Evolutionary conservation across 2,797 vertebrate genomes (phyloP), one percentile per base, ranked within the genome.

Genomic region (Xenopus petersii): DNA sequence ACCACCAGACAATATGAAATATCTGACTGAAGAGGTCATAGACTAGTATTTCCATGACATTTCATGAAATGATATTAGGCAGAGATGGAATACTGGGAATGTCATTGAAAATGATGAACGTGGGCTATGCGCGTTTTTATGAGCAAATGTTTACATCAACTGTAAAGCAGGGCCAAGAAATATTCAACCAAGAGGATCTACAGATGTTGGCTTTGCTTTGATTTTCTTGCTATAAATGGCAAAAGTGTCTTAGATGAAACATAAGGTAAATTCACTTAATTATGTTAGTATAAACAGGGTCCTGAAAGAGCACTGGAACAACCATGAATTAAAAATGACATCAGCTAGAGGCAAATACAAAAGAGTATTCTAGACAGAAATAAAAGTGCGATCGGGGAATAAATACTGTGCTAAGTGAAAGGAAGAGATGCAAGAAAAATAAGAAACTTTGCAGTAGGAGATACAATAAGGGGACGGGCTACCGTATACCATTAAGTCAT

Each of bases 201-300:
- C 76, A 79, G 76, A 79, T 68, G 66, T 69, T n/a, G 26, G 13
- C 46, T 55, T 49, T 47, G 30, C 42, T 49, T 76, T 65, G 36
- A 71, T 59, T 59, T 70, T 54, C n/a, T 74, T 60, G 61, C 71
- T 74, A 74, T 79, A 79, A 79, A 79, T 79, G 76, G 76, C 51
- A 74, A 73, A 73, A 74, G 66, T 60, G 21, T 64, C 64, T 77
- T 26, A 47, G 51, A 74, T 65, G 47, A 58, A 78, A 48, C 30
- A 4, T 24, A 49, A 73, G 51, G 76, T 74, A 70, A 79, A 79
- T 68, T 64, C 51, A 73, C 64, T 78, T 51, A 72, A 36, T 70
- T 74, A 61, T 42, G 16, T 61, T 49, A 54, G 70, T 58, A 70
- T 79, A 79, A 79, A 79, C 76, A 79, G n/a, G 49, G 33, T 51